Conservation (phyloP, 1,140 invertebrate species). For the Trypoxylus dichotomus region DNA sequence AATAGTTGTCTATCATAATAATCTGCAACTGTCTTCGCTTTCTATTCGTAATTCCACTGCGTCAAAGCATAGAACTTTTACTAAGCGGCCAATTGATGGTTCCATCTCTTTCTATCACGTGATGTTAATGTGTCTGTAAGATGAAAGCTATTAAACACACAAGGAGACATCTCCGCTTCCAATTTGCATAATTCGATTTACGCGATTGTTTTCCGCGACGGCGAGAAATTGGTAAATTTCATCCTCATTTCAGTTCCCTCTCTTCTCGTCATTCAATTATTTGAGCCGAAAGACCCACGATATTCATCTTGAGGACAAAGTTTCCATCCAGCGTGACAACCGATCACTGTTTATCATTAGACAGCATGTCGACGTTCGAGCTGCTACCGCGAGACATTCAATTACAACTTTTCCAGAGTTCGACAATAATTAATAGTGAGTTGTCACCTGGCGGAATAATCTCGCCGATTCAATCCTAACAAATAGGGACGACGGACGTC, state of each 20-base stretch:
- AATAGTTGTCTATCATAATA: no score
- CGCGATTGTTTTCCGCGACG: slow-evolving; percentile 10
- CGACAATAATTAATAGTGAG: slow-evolving; percentile 36
- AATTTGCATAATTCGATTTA: slow-evolving; percentile 10
- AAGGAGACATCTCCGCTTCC: background rate
- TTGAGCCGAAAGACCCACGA: background rate
- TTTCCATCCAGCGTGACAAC: slow-evolving; percentile 32
- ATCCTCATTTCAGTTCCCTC: background rate
- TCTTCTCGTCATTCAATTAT: slow-evolving; percentile 2
- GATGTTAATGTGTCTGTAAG: background rate
- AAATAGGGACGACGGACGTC: slow-evolving; percentile 28
- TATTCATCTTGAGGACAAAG: slow-evolving; percentile 33
- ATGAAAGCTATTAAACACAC: background rate
- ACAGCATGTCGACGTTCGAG: slow-evolving; percentile 26
- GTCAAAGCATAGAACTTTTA: no score
- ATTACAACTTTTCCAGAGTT: slow-evolving; percentile 35
- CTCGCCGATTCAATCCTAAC: slow-evolving; percentile 32
- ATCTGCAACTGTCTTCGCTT: no score
- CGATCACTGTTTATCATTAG: slow-evolving; percentile 36
- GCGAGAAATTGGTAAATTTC: slow-evolving; percentile 7
- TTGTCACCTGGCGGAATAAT: slow-evolving; percentile 34
- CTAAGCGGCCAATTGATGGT: no score
- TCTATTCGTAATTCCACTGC: no score
- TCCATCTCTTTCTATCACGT: no score
- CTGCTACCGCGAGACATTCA: slow-evolving; percentile 34